These are phyloP conservation scores for Athalia cordata DNA, from an alignment of 2,888 invertebrate species.

Conservation along the genomic window DNA sequence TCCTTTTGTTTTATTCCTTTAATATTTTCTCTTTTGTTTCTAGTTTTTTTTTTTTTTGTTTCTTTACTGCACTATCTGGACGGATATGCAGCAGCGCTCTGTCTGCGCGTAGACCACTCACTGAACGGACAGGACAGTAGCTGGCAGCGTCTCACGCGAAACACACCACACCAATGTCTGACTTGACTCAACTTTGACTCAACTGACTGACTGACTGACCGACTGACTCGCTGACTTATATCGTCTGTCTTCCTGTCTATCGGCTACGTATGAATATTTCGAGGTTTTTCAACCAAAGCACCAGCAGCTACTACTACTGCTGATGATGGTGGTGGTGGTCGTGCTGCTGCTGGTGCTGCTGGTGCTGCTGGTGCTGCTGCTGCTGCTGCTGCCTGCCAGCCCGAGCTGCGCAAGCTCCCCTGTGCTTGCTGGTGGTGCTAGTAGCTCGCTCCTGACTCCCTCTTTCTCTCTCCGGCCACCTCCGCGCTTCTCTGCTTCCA, in stretches of 20 bases:
- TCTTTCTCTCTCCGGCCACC: slow-evolving; percentile 28
- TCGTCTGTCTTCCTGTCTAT: not conserved
- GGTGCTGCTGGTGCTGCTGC: slow-evolving; percentile 18
- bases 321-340: too few relatives aligned
- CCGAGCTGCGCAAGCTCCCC: slow-evolving; percentile 62
- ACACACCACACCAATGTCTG: slow-evolving; percentile 17
- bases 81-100: slow-evolving; percentile 42
- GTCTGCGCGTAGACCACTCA: slow-evolving; percentile 39
- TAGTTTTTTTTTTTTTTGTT: not conserved
- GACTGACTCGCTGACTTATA: not conserved
- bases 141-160: slow-evolving; percentile 32
- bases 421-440: slow-evolving; percentile 2
- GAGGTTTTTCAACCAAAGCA: slow-evolving; percentile 23
- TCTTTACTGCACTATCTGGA: slow-evolving; percentile 43
- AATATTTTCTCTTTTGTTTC: too few relatives aligned
- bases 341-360: too few relatives aligned
- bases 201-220: not conserved
- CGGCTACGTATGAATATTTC: slow-evolving; percentile 37
- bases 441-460: slow-evolving; percentile 1
- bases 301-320: too few relatives aligned
- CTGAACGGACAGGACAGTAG: slow-evolving; percentile 17
- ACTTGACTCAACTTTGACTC: too few relatives aligned
- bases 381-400: slow-evolving; percentile 55
- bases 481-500: slow-evolving; percentile 38
- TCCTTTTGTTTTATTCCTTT: too few relatives aligned